phyloP scores from a whole-genome alignment of 1,140 invertebrate species.

The Daktulosphaira vitifoliae region DNA sequence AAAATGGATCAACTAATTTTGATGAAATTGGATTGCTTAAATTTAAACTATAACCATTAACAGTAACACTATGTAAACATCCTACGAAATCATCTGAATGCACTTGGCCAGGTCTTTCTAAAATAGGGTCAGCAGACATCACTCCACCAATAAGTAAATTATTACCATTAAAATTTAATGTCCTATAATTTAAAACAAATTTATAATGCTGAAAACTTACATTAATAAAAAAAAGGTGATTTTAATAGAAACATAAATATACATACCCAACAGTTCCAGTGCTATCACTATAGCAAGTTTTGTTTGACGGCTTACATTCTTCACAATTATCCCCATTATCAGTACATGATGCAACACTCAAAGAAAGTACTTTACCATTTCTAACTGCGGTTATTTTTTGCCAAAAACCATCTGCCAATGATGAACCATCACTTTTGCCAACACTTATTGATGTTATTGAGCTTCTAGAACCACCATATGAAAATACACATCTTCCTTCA shows the following conservation, averaged over 20 bases:
- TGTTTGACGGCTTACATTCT: constrained; percentile 72
- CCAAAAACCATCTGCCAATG: constrained; percentile 79
- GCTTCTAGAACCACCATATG: constrained; percentile 76
- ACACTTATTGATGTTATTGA: constrained; percentile 71
- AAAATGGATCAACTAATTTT: constrained; percentile 62
- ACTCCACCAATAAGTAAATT: constrained; percentile 78
- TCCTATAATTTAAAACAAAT: constrained; percentile 56
- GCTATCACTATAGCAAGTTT: constrained; percentile 70
- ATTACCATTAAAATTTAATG: constrained; percentile 85
- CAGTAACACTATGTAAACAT: constrained; percentile 78
- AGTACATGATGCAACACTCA: constrained; percentile 69
- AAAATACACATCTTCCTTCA: constrained; percentile 72
- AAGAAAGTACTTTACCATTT: constrained; percentile 73
- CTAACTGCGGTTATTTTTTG: constrained; percentile 82
- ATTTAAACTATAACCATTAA: constrained; percentile 75
- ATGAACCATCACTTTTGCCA: constrained; percentile 48
- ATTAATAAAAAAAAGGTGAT: neutral
- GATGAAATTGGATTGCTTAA: constrained; percentile 64
- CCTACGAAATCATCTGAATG: constrained; percentile 86
- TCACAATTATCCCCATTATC: constrained; percentile 77
- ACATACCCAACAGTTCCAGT: constrained; percentile 73
- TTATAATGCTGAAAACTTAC: neutral
- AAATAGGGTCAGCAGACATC: constrained; percentile 66
- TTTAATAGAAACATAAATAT: neutral
- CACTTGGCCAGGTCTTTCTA: constrained; percentile 78